phyloP scores from a whole-genome alignment of 2,113 vertebrate genomes.

The Lamprotornis superbus region DNA sequence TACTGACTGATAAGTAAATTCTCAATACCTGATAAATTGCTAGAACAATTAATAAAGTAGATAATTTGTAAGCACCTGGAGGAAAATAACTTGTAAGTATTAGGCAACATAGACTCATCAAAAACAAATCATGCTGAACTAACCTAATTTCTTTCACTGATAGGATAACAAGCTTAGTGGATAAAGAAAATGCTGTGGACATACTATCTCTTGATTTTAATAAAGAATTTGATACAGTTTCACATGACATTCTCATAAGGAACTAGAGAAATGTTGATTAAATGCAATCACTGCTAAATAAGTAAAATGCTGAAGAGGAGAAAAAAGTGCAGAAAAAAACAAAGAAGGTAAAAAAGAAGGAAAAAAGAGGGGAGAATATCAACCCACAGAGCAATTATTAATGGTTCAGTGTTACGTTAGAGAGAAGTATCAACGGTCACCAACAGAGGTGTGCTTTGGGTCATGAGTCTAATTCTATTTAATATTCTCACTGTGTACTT shows the following conservation, averaged over 20 bases:
- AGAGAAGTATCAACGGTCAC: neutral
- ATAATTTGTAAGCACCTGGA: constrained; percentile 12
- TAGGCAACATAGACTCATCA: constrained; percentile 42
- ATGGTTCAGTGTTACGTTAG: neutral
- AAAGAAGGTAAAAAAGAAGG: rapidly evolving
- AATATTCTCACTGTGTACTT: neutral
- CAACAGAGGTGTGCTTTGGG: neutral
- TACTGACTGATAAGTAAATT: neutral
- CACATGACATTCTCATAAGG: constrained; percentile 11
- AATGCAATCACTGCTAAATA: neutral
- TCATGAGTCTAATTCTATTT: neutral
- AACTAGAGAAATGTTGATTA: constrained; percentile 22
- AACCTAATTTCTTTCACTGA: constrained; percentile 55
- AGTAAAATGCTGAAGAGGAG: neutral
- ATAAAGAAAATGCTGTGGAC: constrained; percentile 35
- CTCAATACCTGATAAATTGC: neutral
- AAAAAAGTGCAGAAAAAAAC: neutral
- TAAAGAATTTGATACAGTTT: constrained; percentile 48
- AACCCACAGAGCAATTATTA: neutral
- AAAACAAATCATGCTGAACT: constrained; percentile 65
- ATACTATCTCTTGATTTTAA: constrained; percentile 25
- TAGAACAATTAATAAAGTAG: constrained; percentile 55
- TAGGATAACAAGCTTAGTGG: constrained; percentile 50
- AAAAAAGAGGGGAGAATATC: neutral
- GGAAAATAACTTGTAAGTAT: constrained; percentile 45